Conservation (phyloP, 2,797 vertebrate species). For the Spondyliosoma cantharus region DNA sequence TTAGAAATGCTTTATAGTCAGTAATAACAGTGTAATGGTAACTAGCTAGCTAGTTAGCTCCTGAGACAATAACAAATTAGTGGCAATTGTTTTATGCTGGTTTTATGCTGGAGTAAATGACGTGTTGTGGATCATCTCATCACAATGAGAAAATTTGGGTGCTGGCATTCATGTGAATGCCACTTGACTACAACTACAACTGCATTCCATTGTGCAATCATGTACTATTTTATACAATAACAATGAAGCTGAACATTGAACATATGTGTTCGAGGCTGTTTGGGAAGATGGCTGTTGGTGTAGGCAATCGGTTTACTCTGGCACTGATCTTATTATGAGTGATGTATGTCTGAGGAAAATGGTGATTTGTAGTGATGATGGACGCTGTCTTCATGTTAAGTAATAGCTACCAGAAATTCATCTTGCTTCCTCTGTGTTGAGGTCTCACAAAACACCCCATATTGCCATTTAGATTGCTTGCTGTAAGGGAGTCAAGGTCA, state of each 20-base stretch:
- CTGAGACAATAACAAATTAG: too few species aligned
- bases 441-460: neutral
- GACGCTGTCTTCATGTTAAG: slow-evolving; percentile 37
- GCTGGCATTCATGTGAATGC: too few species aligned
- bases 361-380: slow-evolving; percentile 27
- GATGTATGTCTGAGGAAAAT: slow-evolving; percentile 40
- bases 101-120: too few species aligned
- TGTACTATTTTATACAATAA: neutral
- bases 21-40: too few species aligned
- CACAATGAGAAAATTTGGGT: too few species aligned
- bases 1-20: too few species aligned
- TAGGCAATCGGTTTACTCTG: slow-evolving; percentile 5
- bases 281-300: neutral
- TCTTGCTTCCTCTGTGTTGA: neutral
- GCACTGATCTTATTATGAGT: slow-evolving; percentile 48
- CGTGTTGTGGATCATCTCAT: too few species aligned
- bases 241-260: neutral
- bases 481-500: slow-evolving; percentile 15
- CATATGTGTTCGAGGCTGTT: slow-evolving; percentile 18
- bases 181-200: neutral
- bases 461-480: slow-evolving; percentile 9
- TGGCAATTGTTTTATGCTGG: too few species aligned
- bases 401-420: slow-evolving; percentile 20
- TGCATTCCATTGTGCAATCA: neutral
- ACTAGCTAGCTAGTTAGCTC: too few species aligned